phyloP scores from a whole-genome alignment of 2,888 invertebrate genomes.

The Andrena trimmerana region DNA sequence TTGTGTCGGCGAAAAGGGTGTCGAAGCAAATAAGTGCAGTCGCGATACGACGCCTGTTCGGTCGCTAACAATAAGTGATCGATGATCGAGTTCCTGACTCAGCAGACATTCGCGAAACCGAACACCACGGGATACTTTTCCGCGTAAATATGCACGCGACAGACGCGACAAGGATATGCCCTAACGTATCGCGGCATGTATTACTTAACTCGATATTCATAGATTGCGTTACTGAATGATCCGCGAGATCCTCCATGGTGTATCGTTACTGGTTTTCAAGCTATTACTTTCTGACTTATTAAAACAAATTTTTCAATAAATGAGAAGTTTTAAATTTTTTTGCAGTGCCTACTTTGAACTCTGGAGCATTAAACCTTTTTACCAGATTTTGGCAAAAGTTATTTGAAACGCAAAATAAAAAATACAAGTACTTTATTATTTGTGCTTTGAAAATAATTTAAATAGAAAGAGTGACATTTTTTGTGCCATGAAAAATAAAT shows the following conservation, averaged over 20 bases:
- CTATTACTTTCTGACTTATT: not conserved
- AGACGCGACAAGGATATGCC: slow-evolving; percentile 53
- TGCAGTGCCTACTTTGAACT: too few species aligned
- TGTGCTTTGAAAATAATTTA: too few species aligned
- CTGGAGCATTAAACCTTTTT: too few species aligned
- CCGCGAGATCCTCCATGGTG: not conserved
- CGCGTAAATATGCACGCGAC: slow-evolving; percentile 56
- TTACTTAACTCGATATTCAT: slow-evolving; percentile 47
- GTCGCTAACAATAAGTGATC: slow-evolving; percentile 71
- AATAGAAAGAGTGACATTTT: too few species aligned
- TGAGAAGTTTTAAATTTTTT: too few species aligned
- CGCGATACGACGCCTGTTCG: slow-evolving; percentile 69
- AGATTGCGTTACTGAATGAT: slow-evolving; percentile 6
- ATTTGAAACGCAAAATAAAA: too few species aligned
- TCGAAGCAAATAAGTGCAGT: slow-evolving; percentile 75
- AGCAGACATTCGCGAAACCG: slow-evolving; percentile 69
- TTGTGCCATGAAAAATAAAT: too few species aligned
- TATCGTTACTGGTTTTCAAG: not conserved
- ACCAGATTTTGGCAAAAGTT: too few species aligned
- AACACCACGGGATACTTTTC: slow-evolving; percentile 64
- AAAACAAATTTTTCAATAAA: too few species aligned
- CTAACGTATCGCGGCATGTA: slow-evolving; percentile 52
- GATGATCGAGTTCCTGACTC: slow-evolving; percentile 70
- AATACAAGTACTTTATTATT: too few species aligned
- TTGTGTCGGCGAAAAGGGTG: slow-evolving; percentile 69